These are phyloP conservation scores for Oreochromis spilurus DNA, from an alignment of 2,113 vertebrate species.

Conservation along the genomic window DNA sequence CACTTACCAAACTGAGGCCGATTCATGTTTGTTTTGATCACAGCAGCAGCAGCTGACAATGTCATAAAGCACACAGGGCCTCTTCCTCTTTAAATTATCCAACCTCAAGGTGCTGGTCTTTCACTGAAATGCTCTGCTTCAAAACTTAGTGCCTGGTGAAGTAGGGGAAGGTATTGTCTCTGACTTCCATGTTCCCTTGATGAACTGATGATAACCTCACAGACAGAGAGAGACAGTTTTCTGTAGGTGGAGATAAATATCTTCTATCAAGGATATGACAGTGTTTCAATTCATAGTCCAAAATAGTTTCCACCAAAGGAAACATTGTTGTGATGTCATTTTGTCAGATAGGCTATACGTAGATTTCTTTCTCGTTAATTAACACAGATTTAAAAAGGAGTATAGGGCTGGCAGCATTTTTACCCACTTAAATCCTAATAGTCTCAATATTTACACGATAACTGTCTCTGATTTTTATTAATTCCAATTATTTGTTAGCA, in stretches of 20 bases:
- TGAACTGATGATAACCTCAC: conserved; percentile 73
- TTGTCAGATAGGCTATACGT: background rate
- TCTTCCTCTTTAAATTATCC: conserved; percentile 55
- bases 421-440: background rate
- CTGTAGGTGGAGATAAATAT: conserved; percentile 51
- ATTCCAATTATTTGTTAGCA: background rate
- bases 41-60: conserved; percentile 72
- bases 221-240: conserved; percentile 48
- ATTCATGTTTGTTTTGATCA: conserved; percentile 57
- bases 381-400: background rate
- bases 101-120: conserved; percentile 52
- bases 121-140: conserved; percentile 43
- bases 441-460: background rate
- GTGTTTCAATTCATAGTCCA: conserved; percentile 61
- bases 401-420: background rate
- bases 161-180: conserved; percentile 69
- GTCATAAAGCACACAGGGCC: conserved; percentile 39
- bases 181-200: conserved; percentile 74
- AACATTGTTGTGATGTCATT: background rate
- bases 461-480: background rate
- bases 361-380: background rate
- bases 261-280: conserved; percentile 63
- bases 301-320: conserved; percentile 52
- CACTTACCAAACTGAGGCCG: conserved; percentile 27
- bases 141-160: conserved; percentile 34